Evolutionary conservation across 2,888 invertebrate genomes (phyloP).

Genomic region (Pseudolycoriella hygida): DNA sequence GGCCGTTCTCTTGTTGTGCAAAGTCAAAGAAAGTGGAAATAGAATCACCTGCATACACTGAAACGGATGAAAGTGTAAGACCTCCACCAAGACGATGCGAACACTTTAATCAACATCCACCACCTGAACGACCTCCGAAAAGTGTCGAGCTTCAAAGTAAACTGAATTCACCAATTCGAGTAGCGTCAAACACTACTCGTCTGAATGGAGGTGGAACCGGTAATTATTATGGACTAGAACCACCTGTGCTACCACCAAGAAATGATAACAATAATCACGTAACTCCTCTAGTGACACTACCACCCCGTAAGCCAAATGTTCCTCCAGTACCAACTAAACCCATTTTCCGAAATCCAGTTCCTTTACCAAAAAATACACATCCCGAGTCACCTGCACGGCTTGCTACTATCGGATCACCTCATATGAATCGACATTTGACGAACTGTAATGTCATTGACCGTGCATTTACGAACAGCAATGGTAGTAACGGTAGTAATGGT

Average conservation of each 20-base stretch:
- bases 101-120: conserved; percentile 34
- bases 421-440: conserved; percentile 39
- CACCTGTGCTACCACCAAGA: conserved; percentile 16
- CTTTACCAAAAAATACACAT: conserved; percentile 35
- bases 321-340: conserved; percentile 42
- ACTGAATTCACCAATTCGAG: conserved; percentile 16
- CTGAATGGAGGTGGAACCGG: conserved; percentile 4
- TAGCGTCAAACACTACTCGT: background rate
- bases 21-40: conserved; percentile 34
- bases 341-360: conserved; percentile 33
- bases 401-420: conserved; percentile 44
- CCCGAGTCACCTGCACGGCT: conserved; percentile 26
- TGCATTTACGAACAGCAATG: conserved; percentile 19
- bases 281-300: conserved; percentile 36
- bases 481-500: conserved; percentile 9
- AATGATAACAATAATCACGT: conserved; percentile 3
- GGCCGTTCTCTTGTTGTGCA: conserved; percentile 53
- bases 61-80: conserved; percentile 30
- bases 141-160: conserved; percentile 28
- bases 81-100: conserved; percentile 42
- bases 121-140: conserved; percentile 53
- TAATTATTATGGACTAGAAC: conserved; percentile 22
- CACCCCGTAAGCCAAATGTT: conserved; percentile 54
- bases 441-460: conserved; percentile 39
- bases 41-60: conserved; percentile 24